Evolutionary conservation across 2,113 vertebrate species (phyloP).

Genomic region (Callospermophilus lateralis): DNA sequence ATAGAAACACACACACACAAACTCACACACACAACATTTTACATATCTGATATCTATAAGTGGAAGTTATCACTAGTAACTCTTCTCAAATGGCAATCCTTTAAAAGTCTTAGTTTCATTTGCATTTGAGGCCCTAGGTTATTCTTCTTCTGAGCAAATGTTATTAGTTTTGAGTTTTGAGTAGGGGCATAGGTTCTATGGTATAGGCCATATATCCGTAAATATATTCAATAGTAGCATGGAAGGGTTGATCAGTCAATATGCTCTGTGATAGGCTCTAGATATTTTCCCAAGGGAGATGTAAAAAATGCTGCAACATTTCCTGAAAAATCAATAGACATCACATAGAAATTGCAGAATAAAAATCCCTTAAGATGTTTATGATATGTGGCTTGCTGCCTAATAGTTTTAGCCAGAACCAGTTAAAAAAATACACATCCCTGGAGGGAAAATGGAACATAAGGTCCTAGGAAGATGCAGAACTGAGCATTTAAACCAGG

Average conservation of each 20-base stretch:
- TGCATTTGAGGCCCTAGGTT: neutral
- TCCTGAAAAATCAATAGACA: conserved; percentile 64
- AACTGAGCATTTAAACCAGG: neutral
- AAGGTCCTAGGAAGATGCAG: conserved; percentile 19
- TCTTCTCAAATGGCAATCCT: neutral
- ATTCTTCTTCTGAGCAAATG: conserved; percentile 18
- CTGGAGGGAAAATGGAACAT: conserved; percentile 9
- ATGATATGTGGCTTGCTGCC: conserved; percentile 32
- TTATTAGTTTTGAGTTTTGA: conserved; percentile 14
- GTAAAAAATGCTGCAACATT: neutral
- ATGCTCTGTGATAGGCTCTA: neutral
- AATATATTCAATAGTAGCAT: neutral
- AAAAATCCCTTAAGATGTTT: conserved; percentile 61
- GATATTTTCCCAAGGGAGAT: neutral
- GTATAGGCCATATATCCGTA: neutral
- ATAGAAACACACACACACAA: neutral
- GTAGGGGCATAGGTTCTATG: neutral
- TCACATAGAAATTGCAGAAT: neutral
- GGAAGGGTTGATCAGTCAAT: neutral
- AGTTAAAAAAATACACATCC: conserved; percentile 63
- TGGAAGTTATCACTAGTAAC: neutral
- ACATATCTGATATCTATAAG: neutral
- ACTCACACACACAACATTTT: neutral
- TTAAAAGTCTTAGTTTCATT: neutral
- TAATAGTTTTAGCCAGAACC: conserved; percentile 45